Evolutionary conservation across 1,140 invertebrate species (phyloP).

Genomic region (Drosophila ficusphila): DNA sequence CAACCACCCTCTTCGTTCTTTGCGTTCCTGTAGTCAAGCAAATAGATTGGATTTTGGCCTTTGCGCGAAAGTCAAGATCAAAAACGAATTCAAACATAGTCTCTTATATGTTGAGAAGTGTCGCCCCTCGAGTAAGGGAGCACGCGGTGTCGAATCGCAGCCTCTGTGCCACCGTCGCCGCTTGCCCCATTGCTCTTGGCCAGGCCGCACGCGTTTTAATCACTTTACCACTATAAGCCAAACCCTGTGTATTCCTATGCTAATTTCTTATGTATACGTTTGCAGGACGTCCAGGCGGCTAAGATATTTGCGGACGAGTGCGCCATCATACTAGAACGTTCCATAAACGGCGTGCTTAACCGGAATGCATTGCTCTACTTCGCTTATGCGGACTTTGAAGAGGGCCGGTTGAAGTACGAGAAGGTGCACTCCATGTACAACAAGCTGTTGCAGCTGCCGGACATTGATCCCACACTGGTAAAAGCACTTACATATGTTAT

Average conservation of each 20-base stretch:
- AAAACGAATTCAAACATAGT: constrained; percentile 51
- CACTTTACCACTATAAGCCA: not conserved
- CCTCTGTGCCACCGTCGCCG: constrained; percentile 4
- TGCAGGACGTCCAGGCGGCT: constrained; percentile 94
- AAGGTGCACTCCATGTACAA: constrained; percentile 99
- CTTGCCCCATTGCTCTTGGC: constrained; percentile 64
- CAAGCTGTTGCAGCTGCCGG: constrained; percentile 93
- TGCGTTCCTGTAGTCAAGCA: constrained; percentile 29
- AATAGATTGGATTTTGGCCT: constrained; percentile 54
- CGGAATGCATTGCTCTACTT: constrained; percentile 98
- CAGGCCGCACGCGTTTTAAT: constrained; percentile 71
- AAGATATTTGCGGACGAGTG: constrained; percentile 97
- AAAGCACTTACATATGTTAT: not conserved
- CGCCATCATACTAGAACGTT: constrained; percentile 96
- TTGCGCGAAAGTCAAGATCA: constrained; percentile 18
- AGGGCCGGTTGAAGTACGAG: constrained; percentile 97
- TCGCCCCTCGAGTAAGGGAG: constrained; percentile 68
- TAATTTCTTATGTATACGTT: not conserved
- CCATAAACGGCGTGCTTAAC: constrained; percentile 93
- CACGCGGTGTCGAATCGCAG: constrained; percentile 31
- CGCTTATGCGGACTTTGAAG: constrained; percentile 99
- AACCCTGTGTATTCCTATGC: not conserved
- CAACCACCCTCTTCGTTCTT: not conserved
- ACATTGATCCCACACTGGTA: constrained; percentile 97
- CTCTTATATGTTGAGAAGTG: constrained; percentile 68